Base-by-base conservation (phyloP, 2,888 invertebrate species). In the Hirtodrosophila trivittata region DNA sequence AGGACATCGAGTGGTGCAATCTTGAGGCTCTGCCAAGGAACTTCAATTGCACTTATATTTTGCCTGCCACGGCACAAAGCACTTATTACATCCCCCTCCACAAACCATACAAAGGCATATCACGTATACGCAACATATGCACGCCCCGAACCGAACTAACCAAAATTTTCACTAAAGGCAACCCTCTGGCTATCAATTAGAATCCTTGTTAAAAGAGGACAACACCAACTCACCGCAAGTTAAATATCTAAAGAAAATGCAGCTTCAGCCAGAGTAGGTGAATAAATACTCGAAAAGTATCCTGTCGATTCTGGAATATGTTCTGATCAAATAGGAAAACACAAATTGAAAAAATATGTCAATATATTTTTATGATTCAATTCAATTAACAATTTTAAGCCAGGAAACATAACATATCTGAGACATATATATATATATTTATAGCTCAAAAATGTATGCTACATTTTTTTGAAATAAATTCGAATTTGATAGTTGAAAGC, bases 21-120 rank as follows among this genome's bases (percentile, higher is more conserved):
- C 84, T 80, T 80, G 74, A 78, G 70, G 74, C 65, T 45, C 43
- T 77, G 55, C 54, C 49, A 58, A 46, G 60, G 63, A 73, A 86
- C 86, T 86, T 86, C 84, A 81, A 81, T 86, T 83, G 80, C 83
- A 86, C 80, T 81, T 70, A 67, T 86, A 70, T 73, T 75, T 83
- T 42, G 41, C 35, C 25, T 13, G 13, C 42, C 49, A 18, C 41
- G 43, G 51, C 65, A 73, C 71, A 75, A 66, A 69, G 77, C 18
- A 63, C 49, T 69, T 73, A 71, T 72, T 58, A 46, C 58, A 50
- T 46, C 21, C 67, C 41, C 42, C 50, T 30, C 9, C 28, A 35
- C 18, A 28, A 4, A 14, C n/a, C 26, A 32, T 35, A n/a, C 13
- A 16, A 26, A 14, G 9, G 9, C 39, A 55, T 64, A 80, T 84